phyloP scores from a whole-genome alignment of 2,797 vertebrate species.

The Leontocebus nigricollis region DNA sequence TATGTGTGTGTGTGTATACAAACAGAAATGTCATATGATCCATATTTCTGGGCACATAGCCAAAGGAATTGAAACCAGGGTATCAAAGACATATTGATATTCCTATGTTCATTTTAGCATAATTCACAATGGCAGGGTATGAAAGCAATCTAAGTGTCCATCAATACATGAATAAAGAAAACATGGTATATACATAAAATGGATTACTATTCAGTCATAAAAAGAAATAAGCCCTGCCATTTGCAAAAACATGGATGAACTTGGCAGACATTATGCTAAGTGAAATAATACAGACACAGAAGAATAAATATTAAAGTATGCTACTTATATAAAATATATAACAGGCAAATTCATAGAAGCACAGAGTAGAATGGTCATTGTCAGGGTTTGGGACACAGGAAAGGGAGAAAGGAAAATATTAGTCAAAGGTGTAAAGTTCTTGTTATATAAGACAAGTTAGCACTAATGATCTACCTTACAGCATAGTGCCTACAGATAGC shows the following conservation, averaged over 20 bases:
- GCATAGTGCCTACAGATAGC: not conserved
- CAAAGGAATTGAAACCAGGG: not conserved
- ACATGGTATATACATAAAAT: not conserved
- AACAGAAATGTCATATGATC: not conserved
- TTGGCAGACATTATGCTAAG: not conserved
- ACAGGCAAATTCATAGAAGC: not conserved
- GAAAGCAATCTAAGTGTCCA: too few relatives aligned
- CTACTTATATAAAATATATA: too few relatives aligned
- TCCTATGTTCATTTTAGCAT: not conserved
- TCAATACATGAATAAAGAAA: not conserved
- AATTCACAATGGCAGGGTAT: not conserved
- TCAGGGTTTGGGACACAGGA: too few relatives aligned
- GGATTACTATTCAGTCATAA: not conserved
- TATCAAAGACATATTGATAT: not conserved
- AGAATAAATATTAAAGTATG: not conserved
- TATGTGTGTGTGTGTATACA: too few relatives aligned
- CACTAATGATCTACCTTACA: not conserved
- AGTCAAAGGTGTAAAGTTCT: not conserved
- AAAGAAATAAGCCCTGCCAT: too few relatives aligned
- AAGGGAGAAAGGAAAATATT: not conserved
- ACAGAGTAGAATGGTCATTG: not conserved
- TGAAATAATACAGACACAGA: not conserved
- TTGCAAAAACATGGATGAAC: not conserved
- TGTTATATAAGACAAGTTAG: not conserved
- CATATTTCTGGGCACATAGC: too few relatives aligned